Base-by-base conservation (phyloP, 2,113 vertebrate genomes). In the Rostratula benghalensis region DNA sequence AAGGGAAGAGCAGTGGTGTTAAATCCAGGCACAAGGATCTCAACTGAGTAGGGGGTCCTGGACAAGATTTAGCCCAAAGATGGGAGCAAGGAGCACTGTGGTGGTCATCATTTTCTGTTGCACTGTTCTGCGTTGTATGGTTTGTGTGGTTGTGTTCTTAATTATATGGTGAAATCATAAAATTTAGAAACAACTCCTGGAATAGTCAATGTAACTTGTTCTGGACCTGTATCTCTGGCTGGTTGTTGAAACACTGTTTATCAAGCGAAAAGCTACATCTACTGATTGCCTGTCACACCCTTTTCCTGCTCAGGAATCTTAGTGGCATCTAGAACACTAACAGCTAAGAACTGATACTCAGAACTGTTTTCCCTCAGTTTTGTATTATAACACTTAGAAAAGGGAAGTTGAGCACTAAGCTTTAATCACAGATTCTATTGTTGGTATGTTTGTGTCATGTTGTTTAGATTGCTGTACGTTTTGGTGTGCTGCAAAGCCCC, bases 231-330 rank as follows among this genome's bases (percentile, higher is more conserved):
- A 31, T 86, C 63, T 90, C 50, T 77, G 85, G 24, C 31, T 92
- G 35, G 24, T n/a, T 89, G 54, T 90, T 94, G 56, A 83, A 95
- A 79, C 37, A 41, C 53, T 87, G 28, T 93, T 95, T 92, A 74
- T 94, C 28, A 46, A 74, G 18, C 0, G 41, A 92, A 90, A 35
- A 83, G 24, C 83, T 94, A 54, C 83, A 86, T 90, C 90, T 93
- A 63, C 83, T 93, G 76, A 93, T 94, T 96, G 83, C 68, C 54
- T 86, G 84, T 88, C 90, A 94, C 93, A 83, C 82, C 89, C 73
- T 94, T 94, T 96, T 93, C 86, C 94, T 94, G 68, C 89, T 89
- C 63, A 56, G 80, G 74, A 92, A 70, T 93, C 56, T 92, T 70
- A 78, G 71, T 83, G 76, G 46, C 73, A 65, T 88, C 67, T 64